Conservation (phyloP, 1,140 invertebrate genomes). For the Micrasema longulum region DNA sequence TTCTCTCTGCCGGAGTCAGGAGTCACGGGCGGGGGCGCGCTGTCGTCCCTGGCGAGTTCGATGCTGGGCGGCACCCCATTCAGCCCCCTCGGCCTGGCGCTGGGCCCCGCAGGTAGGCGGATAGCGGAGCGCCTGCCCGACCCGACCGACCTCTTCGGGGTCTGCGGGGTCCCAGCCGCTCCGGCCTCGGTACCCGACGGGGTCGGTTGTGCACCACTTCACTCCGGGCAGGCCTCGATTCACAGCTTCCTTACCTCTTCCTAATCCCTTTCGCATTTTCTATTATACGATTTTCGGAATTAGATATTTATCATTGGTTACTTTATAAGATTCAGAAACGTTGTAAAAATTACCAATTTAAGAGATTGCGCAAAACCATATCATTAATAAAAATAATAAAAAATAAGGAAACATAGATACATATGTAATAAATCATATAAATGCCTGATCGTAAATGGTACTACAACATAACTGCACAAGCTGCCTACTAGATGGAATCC, state of each 20-base stretch:
- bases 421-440: too few species aligned
- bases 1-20: slow-evolving; percentile 71
- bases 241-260: slow-evolving; percentile 55
- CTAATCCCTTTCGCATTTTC: slow-evolving; percentile 6
- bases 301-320: background rate
- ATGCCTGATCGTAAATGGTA: too few species aligned
- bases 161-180: slow-evolving; percentile 53
- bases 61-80: slow-evolving; percentile 75
- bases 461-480: too few species aligned
- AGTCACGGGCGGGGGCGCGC: slow-evolving; percentile 81
- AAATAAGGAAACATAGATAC: too few species aligned
- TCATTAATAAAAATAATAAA: too few species aligned
- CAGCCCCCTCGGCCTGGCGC: slow-evolving; percentile 84
- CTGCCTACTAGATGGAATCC: too few species aligned
- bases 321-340: background rate
- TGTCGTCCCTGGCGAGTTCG: slow-evolving; percentile 76
- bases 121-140: slow-evolving; percentile 59
- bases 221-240: slow-evolving; percentile 53
- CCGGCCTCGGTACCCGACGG: slow-evolving; percentile 62
- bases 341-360: slow-evolving; percentile 28
- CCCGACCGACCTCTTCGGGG: slow-evolving; percentile 58
- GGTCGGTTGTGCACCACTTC: slow-evolving; percentile 60
- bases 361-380: too few species aligned
- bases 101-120: slow-evolving; percentile 81
- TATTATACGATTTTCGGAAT: too few species aligned